phyloP scores from a whole-genome alignment of 92 coral and sea anemone species.

The Heteractis magnifica region DNA sequence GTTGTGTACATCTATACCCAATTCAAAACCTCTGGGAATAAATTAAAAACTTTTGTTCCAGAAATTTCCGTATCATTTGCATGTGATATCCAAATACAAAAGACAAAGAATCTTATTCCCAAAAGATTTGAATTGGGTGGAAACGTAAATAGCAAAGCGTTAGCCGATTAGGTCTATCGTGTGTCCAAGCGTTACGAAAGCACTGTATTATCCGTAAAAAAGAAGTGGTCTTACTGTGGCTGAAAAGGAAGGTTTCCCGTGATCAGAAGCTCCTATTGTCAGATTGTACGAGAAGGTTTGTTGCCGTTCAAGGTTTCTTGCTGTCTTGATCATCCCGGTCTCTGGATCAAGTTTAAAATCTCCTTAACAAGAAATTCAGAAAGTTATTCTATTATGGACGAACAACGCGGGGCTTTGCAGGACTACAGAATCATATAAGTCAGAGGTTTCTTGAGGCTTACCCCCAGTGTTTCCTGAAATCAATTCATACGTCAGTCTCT shows the following conservation, averaged over 20 bases:
- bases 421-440: not conserved
- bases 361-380: slow-evolving; percentile 44
- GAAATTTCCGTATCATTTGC: too few species aligned
- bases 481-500: slow-evolving; percentile 69
- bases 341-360: slow-evolving; percentile 74
- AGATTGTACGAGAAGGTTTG: slow-evolving; percentile 79
- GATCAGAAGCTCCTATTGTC: slow-evolving; percentile 82
- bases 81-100: too few species aligned
- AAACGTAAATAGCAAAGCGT: too few species aligned
- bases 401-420: too few species aligned
- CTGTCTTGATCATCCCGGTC: slow-evolving; percentile 85
- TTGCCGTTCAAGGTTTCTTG: slow-evolving; percentile 76
- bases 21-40: too few species aligned
- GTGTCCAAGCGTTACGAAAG: too few species aligned
- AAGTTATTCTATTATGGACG: not conserved
- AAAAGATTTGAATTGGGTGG: too few species aligned
- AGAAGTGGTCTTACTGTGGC: slow-evolving; percentile 57
- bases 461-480: slow-evolving; percentile 91
- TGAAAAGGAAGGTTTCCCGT: slow-evolving; percentile 72
- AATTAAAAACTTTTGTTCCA: too few species aligned
- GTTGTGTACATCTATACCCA: too few species aligned
- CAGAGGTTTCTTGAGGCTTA: not conserved
- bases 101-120: too few species aligned
- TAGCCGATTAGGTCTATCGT: too few species aligned
- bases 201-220: not conserved